Conservation (phyloP, 2,113 vertebrate species). For the Prionailurus viverrinus region DNA sequence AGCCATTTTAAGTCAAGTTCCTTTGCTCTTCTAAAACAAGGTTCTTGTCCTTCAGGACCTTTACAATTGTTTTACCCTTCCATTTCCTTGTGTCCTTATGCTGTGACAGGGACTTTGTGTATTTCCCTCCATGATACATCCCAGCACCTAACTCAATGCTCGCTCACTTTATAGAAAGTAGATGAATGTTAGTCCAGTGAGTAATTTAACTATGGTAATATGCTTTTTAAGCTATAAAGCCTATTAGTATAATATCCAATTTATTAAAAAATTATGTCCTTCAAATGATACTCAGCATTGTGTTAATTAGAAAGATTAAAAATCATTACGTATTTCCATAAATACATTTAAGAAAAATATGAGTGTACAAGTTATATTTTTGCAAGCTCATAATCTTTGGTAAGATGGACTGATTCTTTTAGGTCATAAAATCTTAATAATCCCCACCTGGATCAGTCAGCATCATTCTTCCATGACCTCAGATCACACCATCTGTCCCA, state of each 20-base stretch:
- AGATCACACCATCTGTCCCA: neutral
- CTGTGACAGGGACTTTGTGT: neutral
- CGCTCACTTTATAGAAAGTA: neutral
- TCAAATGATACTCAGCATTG: neutral
- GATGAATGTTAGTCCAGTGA: neutral
- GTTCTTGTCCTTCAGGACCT: neutral
- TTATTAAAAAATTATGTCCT: neutral
- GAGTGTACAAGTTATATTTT: neutral
- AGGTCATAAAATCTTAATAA: conserved; percentile 9
- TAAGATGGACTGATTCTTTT: neutral
- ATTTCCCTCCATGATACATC: neutral
- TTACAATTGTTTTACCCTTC: neutral
- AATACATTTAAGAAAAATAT: conserved; percentile 1
- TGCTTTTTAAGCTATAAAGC: neutral
- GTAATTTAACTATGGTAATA: neutral
- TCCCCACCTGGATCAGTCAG: neutral
- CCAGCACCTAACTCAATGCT: neutral
- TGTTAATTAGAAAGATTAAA: neutral
- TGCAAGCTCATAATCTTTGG: neutral
- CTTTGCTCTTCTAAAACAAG: neutral
- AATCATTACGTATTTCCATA: neutral
- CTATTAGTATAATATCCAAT: neutral
- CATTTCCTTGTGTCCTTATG: neutral
- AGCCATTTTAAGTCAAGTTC: neutral
- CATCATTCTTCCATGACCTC: conserved; percentile 10